phyloP scores from a whole-genome alignment of 1,140 invertebrate species.

The Metaphire vulgaris region DNA sequence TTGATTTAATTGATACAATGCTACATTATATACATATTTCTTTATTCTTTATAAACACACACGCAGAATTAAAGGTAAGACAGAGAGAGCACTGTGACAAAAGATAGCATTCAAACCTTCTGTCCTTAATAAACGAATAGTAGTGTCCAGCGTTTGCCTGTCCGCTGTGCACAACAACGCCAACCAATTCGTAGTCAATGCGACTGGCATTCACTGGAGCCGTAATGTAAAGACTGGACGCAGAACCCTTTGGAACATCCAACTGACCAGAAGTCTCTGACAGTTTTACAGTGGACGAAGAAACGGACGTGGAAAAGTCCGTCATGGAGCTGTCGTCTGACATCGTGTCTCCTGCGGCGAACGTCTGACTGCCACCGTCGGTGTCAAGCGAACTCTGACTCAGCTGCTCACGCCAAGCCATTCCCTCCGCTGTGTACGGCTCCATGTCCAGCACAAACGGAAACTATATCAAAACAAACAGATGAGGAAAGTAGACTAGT shows the following conservation, averaged over 20 bases:
- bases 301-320: neutral
- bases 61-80: no score
- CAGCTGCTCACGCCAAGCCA: slow-evolving; percentile 75
- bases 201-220: slow-evolving; percentile 43
- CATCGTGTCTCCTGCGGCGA: neutral
- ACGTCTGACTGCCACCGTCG: neutral
- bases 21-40: no score
- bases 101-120: no score
- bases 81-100: no score
- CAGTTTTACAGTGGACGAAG: slow-evolving; percentile 24
- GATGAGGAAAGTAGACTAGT: neutral
- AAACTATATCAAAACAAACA: slow-evolving; percentile 81
- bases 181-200: slow-evolving; percentile 84
- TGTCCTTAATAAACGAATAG: slow-evolving; percentile 76
- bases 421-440: slow-evolving; percentile 91
- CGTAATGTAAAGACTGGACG: neutral
- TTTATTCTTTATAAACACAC: no score
- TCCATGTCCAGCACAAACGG: slow-evolving; percentile 93
- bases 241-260: slow-evolving; percentile 23
- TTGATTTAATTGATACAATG: no score
- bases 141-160: slow-evolving; percentile 96
- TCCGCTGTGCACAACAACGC: slow-evolving; percentile 96
- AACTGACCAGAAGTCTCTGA: slow-evolving; percentile 27
- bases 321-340: neutral
- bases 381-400: neutral